Base-by-base conservation (phyloP, 2,113 vertebrate genomes). In the Amblyopsis rosae region DNA sequence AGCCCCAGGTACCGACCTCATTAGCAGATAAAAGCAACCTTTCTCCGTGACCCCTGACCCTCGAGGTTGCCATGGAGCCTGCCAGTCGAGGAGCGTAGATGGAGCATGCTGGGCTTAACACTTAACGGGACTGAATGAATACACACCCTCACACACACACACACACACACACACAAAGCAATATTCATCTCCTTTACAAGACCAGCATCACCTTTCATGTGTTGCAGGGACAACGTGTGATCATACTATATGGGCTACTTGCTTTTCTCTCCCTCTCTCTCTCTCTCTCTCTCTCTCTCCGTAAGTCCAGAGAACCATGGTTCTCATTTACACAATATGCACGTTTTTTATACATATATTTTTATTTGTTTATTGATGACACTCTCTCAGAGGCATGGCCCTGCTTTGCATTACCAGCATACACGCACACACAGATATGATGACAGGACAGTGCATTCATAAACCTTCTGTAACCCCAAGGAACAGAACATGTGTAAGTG, bases 11-110 rank as follows among this genome's bases (percentile, higher is more conserved):
- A 91, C 50, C 76, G 73, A 92, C 87, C 88, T 91, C 88, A 91
- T 92, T 91, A 92, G 87, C 81, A 85, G 89, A 93, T 92, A 90
- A 92, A 93, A 92, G 89, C 90, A 90, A 92, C 88, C 88, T 91
- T 89, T 90, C 88, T 80, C 76, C 0, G 7, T 62, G 78, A 89
- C 90, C 92, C 77, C 77, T 89, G 86, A 90, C 86, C 90, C 1
- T 2, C 9, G 76, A 80, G 86, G 91, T 92, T 92, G 87, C 90
- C 84, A 90, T 91, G 90, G 90, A 92, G 91, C 77, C 87, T 89
- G 81, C 72, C 69, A 88, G 85, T 87, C 85, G 69, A 72, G 83
- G 35, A 41, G 73, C 76, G 16, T 74, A 62, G 79, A 75, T 76
- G 83, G 60, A 71, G 85, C 88, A 88, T 81, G 86, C 90, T 88